Base-by-base conservation (phyloP, 2,797 vertebrate genomes). In the Hemitrygon akajei region DNA sequence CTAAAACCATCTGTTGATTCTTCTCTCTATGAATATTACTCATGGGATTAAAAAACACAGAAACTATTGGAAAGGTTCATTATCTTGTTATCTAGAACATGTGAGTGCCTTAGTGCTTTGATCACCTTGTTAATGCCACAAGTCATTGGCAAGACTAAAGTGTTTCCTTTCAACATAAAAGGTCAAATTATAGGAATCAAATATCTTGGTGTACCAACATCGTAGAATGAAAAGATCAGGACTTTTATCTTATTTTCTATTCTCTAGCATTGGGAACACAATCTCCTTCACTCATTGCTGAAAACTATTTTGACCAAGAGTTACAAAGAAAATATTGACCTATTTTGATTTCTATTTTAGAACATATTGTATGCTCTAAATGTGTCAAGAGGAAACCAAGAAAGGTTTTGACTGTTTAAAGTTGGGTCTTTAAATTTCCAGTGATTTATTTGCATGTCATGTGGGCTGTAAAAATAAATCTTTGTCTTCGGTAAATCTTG, bases 281-380 rank as follows among this genome's bases (percentile, higher is more conserved):
- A 25, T 73, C 22, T 76, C 27, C 40, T 75, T 71, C 47, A 30
- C n/a, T 75, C 71, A 93, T 12, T 76, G 40, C 71, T 14, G 1
- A 16, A 2, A 16, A 66, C n/a, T 69, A 22, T 69, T 89, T 69
- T 69, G 86, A 89, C n/a, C 63, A n/a, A 66, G 63, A 63, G 58
- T 66, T 66, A 34, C 18, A 37, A 66, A 89, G n/a, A 66, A 89
- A n/a, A 34, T 12, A 2, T 60, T 93, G 91, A 58, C 91, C 91
- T 93, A 75, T 30, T 56, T 92, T 93, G 71, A 76, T 93, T 76
- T 93, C 40, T 73, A 92, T 92, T 92, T 73, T 73, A 6, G 40
- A 92, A 56, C 69, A 18, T 47, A 10, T 92, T 7, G 37, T 69
- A 34, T 89, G 63, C 25, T 47, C 47, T 25, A 73, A 92, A 34